Percentiles rank a stretch among this genome's conserved stretches.
These are phyloP conservation scores for Drosophila simulans DNA, from an alignment of 1,140 invertebrate species.

Conservation along the genomic window DNA sequence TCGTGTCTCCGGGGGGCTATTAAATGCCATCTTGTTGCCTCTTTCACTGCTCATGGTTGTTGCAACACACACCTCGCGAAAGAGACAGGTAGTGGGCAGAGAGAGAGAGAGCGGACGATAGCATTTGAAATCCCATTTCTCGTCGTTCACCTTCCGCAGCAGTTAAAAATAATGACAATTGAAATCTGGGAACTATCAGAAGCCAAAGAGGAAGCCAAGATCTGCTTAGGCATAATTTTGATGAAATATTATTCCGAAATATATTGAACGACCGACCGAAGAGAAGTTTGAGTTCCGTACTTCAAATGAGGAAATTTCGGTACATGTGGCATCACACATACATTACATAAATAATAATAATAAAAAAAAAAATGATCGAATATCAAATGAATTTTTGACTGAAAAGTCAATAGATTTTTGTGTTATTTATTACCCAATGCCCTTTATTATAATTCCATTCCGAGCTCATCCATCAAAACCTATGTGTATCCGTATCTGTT, in stretches of 20 bases:
- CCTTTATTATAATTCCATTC: background rate
- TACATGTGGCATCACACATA: background rate
- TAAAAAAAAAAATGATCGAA: background rate
- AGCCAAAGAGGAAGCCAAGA: slow-evolving; percentile 1
- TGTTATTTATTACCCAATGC: background rate
- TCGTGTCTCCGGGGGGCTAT: slow-evolving; percentile 71
- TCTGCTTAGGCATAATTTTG: slow-evolving; percentile 47
- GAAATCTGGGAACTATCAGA: slow-evolving; percentile 57
- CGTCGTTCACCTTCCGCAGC: slow-evolving; percentile 63
- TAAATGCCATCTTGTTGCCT: slow-evolving; percentile 63
- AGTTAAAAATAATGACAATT: slow-evolving; percentile 80
- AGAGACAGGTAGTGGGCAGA: slow-evolving; percentile 3
- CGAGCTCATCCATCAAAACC: slow-evolving; percentile 6
- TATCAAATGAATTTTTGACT: too few species aligned
- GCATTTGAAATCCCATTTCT: slow-evolving; percentile 61
- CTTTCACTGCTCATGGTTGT: slow-evolving; percentile 38
- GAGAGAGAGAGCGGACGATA: slow-evolving; percentile 7
- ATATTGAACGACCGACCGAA: slow-evolving; percentile 6
- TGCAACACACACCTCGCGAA: slow-evolving; percentile 49
- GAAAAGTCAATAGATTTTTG: background rate
- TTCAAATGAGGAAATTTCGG: too few species aligned
- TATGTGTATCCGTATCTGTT: slow-evolving; percentile 8
- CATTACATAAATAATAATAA: background rate
- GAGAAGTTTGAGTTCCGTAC: slow-evolving; percentile 7
- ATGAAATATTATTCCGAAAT: slow-evolving; percentile 44